phyloP scores from a whole-genome alignment of 2,797 vertebrate species.

The Sitta carolinensis region DNA sequence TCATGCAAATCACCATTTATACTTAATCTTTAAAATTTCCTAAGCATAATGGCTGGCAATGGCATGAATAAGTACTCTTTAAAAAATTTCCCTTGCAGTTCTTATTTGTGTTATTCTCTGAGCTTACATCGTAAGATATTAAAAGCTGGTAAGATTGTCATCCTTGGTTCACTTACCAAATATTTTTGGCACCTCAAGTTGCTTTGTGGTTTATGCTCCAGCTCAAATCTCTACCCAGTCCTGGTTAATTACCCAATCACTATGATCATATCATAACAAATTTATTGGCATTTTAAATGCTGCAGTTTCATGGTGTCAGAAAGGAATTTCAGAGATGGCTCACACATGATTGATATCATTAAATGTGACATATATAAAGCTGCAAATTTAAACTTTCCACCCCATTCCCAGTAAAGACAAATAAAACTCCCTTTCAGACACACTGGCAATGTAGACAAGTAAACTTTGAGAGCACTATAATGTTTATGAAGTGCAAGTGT shows the following conservation, averaged over 20 bases:
- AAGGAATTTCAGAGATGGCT: slow-evolving; percentile 60
- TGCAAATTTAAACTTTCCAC: slow-evolving; percentile 27
- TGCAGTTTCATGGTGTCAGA: slow-evolving; percentile 29
- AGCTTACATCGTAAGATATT: slow-evolving; percentile 44
- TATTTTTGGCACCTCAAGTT: slow-evolving; percentile 61
- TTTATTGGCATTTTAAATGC: slow-evolving; percentile 67
- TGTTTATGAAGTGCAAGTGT: neutral
- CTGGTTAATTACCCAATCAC: slow-evolving; percentile 66
- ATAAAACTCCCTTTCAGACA: slow-evolving; percentile 6
- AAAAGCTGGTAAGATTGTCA: slow-evolving; percentile 55
- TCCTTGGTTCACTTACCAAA: slow-evolving; percentile 38
- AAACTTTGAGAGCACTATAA: neutral
- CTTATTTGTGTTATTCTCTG: slow-evolving; percentile 51
- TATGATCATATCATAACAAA: slow-evolving; percentile 61
- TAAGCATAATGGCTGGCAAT: slow-evolving; percentile 4
- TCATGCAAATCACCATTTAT: slow-evolving; percentile 15
- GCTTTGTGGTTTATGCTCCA: slow-evolving; percentile 56
- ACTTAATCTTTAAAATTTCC: slow-evolving; percentile 51
- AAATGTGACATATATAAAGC: slow-evolving; percentile 54
- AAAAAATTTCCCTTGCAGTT: slow-evolving; percentile 2
- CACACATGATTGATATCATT: slow-evolving; percentile 56
- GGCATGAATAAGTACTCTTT: slow-evolving; percentile 20
- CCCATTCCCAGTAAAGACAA: neutral
- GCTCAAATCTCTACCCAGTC: slow-evolving; percentile 43
- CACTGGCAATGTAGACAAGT: neutral